Evolutionary conservation across 2,888 invertebrate genomes (phyloP).

Genomic region (Peribatodes rhomboidaria): DNA sequence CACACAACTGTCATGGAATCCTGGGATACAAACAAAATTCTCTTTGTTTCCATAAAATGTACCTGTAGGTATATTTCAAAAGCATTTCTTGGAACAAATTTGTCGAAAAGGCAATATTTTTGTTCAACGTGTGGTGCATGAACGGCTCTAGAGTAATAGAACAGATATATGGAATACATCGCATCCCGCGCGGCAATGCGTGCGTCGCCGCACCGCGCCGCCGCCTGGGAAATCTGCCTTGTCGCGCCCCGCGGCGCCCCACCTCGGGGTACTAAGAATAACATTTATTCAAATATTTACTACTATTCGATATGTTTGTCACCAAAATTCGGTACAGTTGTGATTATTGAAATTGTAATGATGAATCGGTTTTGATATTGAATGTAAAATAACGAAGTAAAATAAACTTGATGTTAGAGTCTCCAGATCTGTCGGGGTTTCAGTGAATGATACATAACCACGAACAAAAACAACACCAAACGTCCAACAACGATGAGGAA

Average conservation of each 20-base stretch:
- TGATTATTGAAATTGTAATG: too few relatives aligned
- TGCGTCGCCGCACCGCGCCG: not conserved
- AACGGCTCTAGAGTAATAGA: constrained; percentile 6
- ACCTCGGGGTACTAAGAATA: too few relatives aligned
- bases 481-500: constrained; percentile 6
- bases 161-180: constrained; percentile 3
- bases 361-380: too few relatives aligned
- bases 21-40: not conserved
- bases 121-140: constrained; percentile 4
- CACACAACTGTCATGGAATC: too few relatives aligned
- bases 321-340: too few relatives aligned
- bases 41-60: not conserved
- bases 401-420: not conserved
- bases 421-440: not conserved
- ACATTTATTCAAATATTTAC: too few relatives aligned
- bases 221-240: constrained; percentile 22
- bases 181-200: constrained; percentile 11
- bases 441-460: not conserved
- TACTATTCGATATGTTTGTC: too few relatives aligned
- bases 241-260: not conserved
- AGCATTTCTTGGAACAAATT: constrained; percentile 15
- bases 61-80: not conserved
- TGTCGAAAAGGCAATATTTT: constrained; percentile 11
- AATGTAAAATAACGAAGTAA: too few relatives aligned
- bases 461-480: not conserved